Evolutionary conservation across 2,888 invertebrate species (phyloP), one percentile per base, ranked within the genome.

Genomic region (Drosophila vallismaia): DNA sequence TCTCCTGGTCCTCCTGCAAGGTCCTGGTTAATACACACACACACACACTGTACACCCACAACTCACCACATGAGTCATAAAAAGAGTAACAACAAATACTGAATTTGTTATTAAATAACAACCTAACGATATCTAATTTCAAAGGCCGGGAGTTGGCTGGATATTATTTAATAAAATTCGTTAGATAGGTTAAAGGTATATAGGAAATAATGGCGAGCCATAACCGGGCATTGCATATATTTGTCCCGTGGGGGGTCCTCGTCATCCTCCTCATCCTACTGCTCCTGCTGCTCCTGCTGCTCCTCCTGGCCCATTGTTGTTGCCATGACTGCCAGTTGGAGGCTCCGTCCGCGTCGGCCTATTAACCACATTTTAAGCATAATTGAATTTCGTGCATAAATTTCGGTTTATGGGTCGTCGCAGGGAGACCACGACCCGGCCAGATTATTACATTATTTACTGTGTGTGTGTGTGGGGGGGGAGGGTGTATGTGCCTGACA

Each of bases 381-480:
- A 84, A 84, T 84, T 84, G 83, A 84, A 84, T 84, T 84, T 85
- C 73, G 79, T 87, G 83, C 83, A 84, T 84, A 84, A 84, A 84
- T 84, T 87, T 87, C 74, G 75, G 83, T 87, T 84, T 84, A 84
- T 84, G 83, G 88, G 85, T 62, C 60, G 70, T 66, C 76, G 79
- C 76, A 63, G 77, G 75, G 87, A 83, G 85, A 85, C 86, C 75
- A 81, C 85, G 76, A 75, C 86, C 82, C 60, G 59, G 59, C 60
- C 87, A 87, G 83, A 87, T 84, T 84, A 84, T 84, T 84, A 84
- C 86, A 87, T 84, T 84, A 84, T 84, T 87, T 84, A 84, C 83
- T 82, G 87, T 75, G 66, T 56, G 69, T 54, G 46, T 63, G 51
- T 14, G 33, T 19, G 29, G 14, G 24, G 26, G 19, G 51, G 24